phyloP scores from a whole-genome alignment of 2,113 vertebrate species.

The Rhabdomys dilectus region DNA sequence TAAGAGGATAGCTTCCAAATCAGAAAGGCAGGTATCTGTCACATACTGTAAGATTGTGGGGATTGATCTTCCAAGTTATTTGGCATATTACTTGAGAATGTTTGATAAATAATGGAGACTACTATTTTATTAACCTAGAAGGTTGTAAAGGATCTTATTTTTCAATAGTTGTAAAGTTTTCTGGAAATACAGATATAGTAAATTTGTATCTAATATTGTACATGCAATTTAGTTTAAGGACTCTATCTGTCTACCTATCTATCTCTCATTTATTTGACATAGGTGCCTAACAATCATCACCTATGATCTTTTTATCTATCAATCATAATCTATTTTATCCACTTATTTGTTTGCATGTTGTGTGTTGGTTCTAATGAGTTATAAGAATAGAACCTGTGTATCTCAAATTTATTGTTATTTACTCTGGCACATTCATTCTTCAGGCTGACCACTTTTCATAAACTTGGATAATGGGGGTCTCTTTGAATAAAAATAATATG shows the following conservation, averaged over 20 bases:
- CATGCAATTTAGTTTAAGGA: background rate
- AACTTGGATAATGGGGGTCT: background rate
- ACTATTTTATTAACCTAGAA: background rate
- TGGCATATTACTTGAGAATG: background rate
- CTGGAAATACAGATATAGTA: background rate
- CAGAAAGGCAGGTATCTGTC: background rate
- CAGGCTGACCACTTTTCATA: background rate
- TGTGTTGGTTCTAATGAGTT: background rate
- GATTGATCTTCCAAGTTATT: background rate
- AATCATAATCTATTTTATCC: background rate
- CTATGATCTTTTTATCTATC: background rate
- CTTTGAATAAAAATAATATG: background rate
- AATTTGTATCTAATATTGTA: background rate
- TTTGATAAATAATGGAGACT: background rate
- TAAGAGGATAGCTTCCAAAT: background rate
- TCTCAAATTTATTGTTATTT: background rate
- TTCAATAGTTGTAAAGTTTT: background rate
- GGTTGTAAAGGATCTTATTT: background rate
- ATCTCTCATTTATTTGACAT: too few relatives aligned
- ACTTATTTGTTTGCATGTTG: background rate
- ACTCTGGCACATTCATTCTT: background rate
- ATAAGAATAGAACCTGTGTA: background rate
- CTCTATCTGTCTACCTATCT: background rate
- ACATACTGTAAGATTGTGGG: background rate
- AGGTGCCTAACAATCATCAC: background rate